Conservation (phyloP, 2,113 vertebrate species). For the Syrrhaptes paradoxus region DNA sequence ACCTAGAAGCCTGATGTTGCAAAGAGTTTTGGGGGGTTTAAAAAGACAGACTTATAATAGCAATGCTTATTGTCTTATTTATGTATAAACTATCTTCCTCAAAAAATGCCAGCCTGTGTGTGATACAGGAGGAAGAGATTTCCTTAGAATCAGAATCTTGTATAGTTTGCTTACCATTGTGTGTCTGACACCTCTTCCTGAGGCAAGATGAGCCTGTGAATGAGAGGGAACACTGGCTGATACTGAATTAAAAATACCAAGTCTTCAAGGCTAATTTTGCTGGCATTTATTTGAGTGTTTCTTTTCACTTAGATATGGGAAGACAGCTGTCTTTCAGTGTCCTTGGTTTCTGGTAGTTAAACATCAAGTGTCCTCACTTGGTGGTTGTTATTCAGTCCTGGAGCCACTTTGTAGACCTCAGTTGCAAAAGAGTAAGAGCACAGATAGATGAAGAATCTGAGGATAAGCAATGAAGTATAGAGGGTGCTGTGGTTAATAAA, state of each 20-base stretch:
- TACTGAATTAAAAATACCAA: neutral
- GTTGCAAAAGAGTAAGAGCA: neutral
- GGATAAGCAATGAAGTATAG: neutral
- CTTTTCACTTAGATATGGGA: neutral
- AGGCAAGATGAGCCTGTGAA: neutral
- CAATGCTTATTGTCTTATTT: neutral
- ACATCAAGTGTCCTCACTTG: neutral
- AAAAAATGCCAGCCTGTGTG: neutral
- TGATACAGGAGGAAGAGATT: neutral
- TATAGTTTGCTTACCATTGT: neutral
- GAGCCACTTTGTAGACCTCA: neutral
- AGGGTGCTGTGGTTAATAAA: neutral
- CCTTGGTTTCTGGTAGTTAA: neutral
- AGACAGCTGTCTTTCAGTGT: neutral
- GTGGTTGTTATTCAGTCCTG: neutral
- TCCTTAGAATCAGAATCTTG: neutral
- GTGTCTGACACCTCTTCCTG: neutral
- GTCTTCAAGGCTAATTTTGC: constrained; percentile 5
- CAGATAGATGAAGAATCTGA: neutral
- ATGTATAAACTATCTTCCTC: neutral
- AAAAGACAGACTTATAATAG: neutral
- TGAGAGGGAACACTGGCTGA: neutral
- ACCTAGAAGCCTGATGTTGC: neutral
- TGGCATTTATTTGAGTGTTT: neutral
- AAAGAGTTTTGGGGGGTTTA: neutral